These are phyloP conservation scores for Setophaga petechia DNA, from an alignment of 2,113 vertebrate species.

Conservation along the genomic window DNA sequence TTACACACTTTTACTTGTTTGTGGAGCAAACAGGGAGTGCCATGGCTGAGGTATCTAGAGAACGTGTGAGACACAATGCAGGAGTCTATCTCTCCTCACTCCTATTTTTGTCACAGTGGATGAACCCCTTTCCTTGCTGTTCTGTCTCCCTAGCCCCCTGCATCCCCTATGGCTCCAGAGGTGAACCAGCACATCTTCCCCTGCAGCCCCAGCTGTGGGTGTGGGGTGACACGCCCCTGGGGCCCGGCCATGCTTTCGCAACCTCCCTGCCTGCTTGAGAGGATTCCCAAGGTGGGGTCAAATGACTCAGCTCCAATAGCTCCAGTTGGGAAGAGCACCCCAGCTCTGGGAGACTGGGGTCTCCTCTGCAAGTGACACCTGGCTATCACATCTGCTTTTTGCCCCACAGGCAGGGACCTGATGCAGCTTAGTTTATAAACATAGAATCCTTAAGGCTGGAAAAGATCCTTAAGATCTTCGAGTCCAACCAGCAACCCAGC, in stretches of 20 bases:
- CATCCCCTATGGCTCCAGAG: neutral
- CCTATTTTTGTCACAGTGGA: neutral
- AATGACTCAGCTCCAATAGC: neutral
- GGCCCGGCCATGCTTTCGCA: neutral
- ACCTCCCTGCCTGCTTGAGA: neutral
- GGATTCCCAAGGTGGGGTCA: neutral
- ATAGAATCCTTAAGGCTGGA: neutral
- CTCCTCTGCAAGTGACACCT: neutral
- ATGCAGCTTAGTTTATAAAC: neutral
- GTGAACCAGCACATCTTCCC: neutral
- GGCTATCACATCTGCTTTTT: neutral
- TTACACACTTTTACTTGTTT: neutral
- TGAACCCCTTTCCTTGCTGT: neutral
- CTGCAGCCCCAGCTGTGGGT: neutral
- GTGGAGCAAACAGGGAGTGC: neutral
- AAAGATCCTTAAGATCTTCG: neutral
- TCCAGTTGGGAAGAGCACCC: neutral
- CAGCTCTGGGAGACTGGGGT: neutral
- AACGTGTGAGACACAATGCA: accelerated
- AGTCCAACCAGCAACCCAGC: neutral
- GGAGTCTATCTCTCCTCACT: neutral
- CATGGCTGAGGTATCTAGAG: accelerated
- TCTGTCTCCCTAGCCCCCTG: neutral
- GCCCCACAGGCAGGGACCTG: neutral
- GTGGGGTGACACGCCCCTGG: neutral